Percentiles rank a stretch among this genome's conserved stretches.
Evolutionary conservation across 2,113 vertebrate genomes (phyloP).

Genomic region (Melanocharis versteri): DNA sequence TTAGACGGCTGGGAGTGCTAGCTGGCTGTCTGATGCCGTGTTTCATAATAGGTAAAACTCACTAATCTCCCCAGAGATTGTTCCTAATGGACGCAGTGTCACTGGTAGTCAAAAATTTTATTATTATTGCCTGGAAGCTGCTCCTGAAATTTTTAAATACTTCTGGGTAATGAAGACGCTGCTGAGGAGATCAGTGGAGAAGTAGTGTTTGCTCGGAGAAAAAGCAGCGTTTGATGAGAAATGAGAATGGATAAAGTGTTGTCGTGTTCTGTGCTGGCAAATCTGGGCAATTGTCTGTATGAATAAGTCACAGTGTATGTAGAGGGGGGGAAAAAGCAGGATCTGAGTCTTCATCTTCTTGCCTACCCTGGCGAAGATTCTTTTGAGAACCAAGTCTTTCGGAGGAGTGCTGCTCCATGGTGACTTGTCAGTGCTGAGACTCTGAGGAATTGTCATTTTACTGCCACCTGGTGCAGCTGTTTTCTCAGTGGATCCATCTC

Average conservation of each 20-base stretch:
- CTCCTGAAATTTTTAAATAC: background rate
- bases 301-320: background rate
- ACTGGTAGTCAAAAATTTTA: background rate
- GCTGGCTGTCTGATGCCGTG: background rate
- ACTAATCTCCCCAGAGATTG: background rate
- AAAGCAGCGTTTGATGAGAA: background rate
- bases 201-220: background rate
- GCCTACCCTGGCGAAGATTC: background rate
- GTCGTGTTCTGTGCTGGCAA: background rate
- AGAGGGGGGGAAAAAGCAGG: fast-evolving
- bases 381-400: background rate
- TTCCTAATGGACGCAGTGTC: background rate
- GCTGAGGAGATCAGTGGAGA: background rate
- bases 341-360: background rate
- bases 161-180: background rate
- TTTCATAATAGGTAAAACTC: background rate
- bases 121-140: background rate
- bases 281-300: background rate
- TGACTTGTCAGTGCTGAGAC: background rate
- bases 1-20: background rate
- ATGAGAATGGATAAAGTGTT: background rate
- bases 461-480: background rate
- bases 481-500: background rate
- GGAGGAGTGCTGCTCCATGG: background rate
- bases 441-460: background rate